Evolutionary conservation across 1,140 invertebrate genomes (phyloP), one percentile per base, ranked within the genome.

Genomic region (Triops longicaudatus): DNA sequence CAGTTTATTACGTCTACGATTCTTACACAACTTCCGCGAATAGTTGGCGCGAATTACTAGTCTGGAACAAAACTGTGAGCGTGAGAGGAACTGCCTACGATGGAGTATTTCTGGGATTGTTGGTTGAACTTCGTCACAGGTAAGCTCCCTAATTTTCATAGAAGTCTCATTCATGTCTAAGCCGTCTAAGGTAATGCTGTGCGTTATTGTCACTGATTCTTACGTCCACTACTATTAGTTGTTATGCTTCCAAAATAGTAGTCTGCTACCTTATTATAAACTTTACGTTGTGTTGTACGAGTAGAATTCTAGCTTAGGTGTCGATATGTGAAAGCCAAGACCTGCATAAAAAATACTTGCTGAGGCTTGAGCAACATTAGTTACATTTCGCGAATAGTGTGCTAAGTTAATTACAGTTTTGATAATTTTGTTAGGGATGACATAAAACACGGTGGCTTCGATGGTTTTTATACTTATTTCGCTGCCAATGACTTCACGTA

Each of bases 391-490:
- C n/a, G n/a, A n/a, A n/a, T n/a, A n/a, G n/a, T n/a, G n/a, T n/a
- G n/a, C n/a, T n/a, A n/a, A n/a, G n/a, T n/a, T n/a, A n/a, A n/a
- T n/a, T n/a, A n/a, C n/a, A n/a, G n/a, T n/a, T n/a, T n/a, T n/a
- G n/a, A n/a, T n/a, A n/a, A n/a, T n/a, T n/a, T n/a, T 72, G 43
- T 63, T 42, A 75, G 80, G 26, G 74, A 77, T 28, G 81, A 83
- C 17, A 77, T 87, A 11, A 76, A 78, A n/a, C 78, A 81, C 11
- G 72, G 79, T 17, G 85, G 84, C 4, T 87, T 87, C 82, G 86
- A 87, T 81, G 86, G 86, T 3, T 83, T 85, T 79, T 87, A 87
- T 80, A 86, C 86, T 0, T 87, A 87, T 78, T 87, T 87, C 82
- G 86, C 85, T n/a, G 82, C 83, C 37, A 83, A 86, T 77, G 83